Evolutionary conservation across 2,888 invertebrate species (phyloP).

Genomic region (Eulithis testata): DNA sequence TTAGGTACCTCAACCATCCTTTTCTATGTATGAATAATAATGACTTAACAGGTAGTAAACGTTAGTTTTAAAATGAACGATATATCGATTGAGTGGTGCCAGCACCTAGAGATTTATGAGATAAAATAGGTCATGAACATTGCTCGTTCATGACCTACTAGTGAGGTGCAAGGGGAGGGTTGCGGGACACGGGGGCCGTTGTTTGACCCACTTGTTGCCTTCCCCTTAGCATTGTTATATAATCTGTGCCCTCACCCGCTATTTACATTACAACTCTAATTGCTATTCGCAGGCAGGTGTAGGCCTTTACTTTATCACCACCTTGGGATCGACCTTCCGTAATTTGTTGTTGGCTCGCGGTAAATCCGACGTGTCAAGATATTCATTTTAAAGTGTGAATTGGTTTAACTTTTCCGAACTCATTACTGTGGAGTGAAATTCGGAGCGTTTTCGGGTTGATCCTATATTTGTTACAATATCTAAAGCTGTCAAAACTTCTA

Average conservation of each 20-base stretch:
- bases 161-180: conserved; percentile 43
- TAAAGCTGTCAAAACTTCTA: background rate
- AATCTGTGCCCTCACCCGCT: conserved; percentile 64
- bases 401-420: conserved; percentile 21
- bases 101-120: conserved; percentile 57
- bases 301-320: conserved; percentile 57
- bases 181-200: conserved; percentile 38
- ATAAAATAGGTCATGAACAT: conserved; percentile 81
- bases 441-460: background rate
- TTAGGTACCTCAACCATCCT: background rate
- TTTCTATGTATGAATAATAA: too few species aligned
- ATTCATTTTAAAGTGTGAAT: conserved; percentile 31
- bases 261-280: conserved; percentile 76
- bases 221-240: conserved; percentile 28
- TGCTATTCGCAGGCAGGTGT: conserved; percentile 62
- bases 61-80: conserved; percentile 10
- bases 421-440: conserved; percentile 4
- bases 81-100: conserved; percentile 28
- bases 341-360: conserved; percentile 52
- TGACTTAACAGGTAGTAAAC: too few species aligned
- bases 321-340: conserved; percentile 57
- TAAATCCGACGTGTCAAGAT: conserved; percentile 44
- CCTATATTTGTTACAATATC: background rate
- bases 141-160: conserved; percentile 75
- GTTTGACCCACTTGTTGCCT: conserved; percentile 83